These are phyloP conservation scores for Felis chaus DNA, from an alignment of 2,113 vertebrate species.

Conservation along the genomic window DNA sequence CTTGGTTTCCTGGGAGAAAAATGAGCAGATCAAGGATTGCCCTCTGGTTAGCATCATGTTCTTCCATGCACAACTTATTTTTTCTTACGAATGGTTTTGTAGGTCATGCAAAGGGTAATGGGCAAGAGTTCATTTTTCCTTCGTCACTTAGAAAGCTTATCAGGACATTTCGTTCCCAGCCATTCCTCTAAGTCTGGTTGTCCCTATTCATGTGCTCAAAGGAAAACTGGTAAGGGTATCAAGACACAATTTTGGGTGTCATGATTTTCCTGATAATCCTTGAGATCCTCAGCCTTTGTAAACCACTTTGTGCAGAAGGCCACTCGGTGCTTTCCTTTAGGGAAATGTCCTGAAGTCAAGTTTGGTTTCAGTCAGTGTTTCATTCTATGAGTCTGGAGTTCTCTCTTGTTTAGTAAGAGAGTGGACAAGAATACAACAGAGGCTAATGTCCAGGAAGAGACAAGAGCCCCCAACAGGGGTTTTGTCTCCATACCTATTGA, in stretches of 20 bases:
- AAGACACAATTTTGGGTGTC: not conserved
- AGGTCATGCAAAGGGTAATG: not conserved
- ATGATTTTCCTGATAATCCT: not conserved
- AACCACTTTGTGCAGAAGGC: not conserved
- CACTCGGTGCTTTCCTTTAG: not conserved
- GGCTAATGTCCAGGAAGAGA: too few species aligned
- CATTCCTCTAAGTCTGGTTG: not conserved
- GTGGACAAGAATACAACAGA: too few species aligned
- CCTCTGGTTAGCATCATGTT: not conserved
- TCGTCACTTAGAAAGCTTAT: not conserved
- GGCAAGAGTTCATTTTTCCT: not conserved
- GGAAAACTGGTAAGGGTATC: not conserved
- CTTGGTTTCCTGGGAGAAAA: conserved; percentile 13
- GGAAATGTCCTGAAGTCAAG: not conserved
- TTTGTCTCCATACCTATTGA: too few species aligned
- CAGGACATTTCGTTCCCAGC: not conserved
- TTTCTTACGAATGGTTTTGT: not conserved
- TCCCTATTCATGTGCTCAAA: not conserved
- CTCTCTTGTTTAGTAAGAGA: too few species aligned
- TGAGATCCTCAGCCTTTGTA: not conserved
- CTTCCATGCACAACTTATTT: not conserved
- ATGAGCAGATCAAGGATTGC: not conserved
- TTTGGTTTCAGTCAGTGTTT: not conserved
- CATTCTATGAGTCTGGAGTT: too few species aligned
- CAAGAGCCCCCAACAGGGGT: too few species aligned